Conservation (phyloP, 2,113 vertebrate genomes). For the Callorhinus ursinus region DNA sequence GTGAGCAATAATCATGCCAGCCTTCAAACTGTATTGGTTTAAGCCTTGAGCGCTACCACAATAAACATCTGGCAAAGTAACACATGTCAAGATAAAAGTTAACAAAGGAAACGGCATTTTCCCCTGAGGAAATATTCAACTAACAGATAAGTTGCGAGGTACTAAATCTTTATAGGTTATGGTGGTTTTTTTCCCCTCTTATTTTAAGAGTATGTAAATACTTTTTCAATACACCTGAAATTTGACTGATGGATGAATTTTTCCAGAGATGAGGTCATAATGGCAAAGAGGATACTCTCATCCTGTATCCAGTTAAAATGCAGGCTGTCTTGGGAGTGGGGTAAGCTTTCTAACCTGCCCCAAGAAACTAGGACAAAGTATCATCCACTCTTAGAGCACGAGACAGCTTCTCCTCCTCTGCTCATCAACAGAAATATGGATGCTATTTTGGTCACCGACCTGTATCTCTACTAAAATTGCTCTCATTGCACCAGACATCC, state of each 20-base stretch:
- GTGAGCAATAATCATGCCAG: slow-evolving; percentile 62
- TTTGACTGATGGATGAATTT: not conserved
- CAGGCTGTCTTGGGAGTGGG: not conserved
- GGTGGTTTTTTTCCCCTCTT: accelerated
- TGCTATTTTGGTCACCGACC: not conserved
- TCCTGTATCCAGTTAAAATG: not conserved
- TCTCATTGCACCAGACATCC: not conserved
- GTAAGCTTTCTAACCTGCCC: not conserved
- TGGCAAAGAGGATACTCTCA: not conserved
- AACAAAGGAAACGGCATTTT: slow-evolving; percentile 67
- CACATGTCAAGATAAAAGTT: slow-evolving; percentile 61
- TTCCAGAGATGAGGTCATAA: not conserved
- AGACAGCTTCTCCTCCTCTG: not conserved
- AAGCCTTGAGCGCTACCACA: slow-evolving; percentile 56
- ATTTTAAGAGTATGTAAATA: not conserved
- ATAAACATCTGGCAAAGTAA: slow-evolving; percentile 64
- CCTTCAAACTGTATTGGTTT: slow-evolving; percentile 70
- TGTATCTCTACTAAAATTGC: not conserved
- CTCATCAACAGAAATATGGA: not conserved
- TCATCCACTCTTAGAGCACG: no score
- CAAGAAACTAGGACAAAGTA: not conserved
- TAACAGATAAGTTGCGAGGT: slow-evolving; percentile 12
- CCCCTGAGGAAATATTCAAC: slow-evolving; percentile 59
- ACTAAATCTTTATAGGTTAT: not conserved
- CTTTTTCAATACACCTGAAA: not conserved